phyloP scores from a whole-genome alignment of 2,888 invertebrate species.

The Agrochola litura region DNA sequence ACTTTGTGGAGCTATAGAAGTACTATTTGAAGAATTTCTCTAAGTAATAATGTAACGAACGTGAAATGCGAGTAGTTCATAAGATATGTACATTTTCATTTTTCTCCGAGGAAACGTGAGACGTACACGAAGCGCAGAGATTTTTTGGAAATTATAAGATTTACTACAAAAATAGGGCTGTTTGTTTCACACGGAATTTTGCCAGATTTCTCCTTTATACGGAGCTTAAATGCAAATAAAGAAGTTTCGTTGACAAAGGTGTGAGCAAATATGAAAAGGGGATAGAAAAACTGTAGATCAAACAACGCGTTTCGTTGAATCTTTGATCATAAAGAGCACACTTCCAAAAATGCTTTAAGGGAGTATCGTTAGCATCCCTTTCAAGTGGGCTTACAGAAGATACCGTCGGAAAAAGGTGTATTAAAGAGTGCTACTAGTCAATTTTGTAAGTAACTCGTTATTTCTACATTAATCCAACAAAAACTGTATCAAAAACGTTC shows the following conservation, averaged over 20 bases:
- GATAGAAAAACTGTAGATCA: conserved; percentile 54
- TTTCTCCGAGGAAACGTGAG: conserved; percentile 50
- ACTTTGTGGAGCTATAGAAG: conserved; percentile 18
- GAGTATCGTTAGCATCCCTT: conserved; percentile 57
- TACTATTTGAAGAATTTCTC: conserved; percentile 39
- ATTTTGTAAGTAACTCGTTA: conserved; percentile 20
- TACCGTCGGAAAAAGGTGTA: conserved; percentile 46
- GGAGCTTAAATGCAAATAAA: conserved; percentile 55
- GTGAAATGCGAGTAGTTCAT: conserved; percentile 54
- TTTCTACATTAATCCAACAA: conserved; percentile 13
- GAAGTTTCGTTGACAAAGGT: conserved; percentile 54
- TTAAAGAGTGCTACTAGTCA: conserved; percentile 28
- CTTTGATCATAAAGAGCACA: conserved; percentile 64
- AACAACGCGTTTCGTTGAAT: conserved; percentile 50
- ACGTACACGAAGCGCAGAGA: conserved; percentile 39
- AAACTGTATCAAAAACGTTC: conserved; percentile 1
- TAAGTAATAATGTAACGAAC: conserved; percentile 52
- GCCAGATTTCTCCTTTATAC: conserved; percentile 18
- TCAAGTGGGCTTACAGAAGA: conserved; percentile 60
- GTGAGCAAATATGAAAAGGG: conserved; percentile 59
- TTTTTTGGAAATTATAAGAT: conserved; percentile 53
- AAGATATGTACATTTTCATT: conserved; percentile 64
- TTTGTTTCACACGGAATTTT: conserved; percentile 28
- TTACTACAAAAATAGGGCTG: conserved; percentile 36
- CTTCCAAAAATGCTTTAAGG: conserved; percentile 49